A percentile compares a stretch with the other conserved stretches of the same genome.
Evolutionary conservation across 2,888 invertebrate genomes (phyloP).

Genomic region (Meganola albula): DNA sequence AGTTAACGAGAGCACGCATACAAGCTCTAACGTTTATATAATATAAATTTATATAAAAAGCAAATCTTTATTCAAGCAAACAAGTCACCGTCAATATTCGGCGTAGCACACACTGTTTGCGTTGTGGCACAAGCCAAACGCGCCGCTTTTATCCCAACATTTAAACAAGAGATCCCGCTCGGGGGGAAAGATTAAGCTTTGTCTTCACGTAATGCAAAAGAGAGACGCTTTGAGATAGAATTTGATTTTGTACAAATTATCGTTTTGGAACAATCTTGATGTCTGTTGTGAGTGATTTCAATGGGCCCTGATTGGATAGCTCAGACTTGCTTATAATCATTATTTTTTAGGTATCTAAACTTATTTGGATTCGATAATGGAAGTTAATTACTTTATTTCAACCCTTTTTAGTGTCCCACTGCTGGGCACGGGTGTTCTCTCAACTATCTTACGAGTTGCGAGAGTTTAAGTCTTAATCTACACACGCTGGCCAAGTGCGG

Average conservation of each 20-base stretch:
- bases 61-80: conserved; percentile 32
- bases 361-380: no score
- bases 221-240: conserved; percentile 28
- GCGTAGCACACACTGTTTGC: conserved; percentile 34
- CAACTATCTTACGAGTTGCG: no score
- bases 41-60: no score
- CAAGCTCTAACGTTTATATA: no score
- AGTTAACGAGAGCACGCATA: no score
- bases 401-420: no score
- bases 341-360: no score
- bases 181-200: conserved; percentile 39
- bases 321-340: no score
- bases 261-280: conserved; percentile 18
- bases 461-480: no score
- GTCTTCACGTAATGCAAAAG: conserved; percentile 32
- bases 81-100: conserved; percentile 37
- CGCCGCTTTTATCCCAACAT: conserved; percentile 42
- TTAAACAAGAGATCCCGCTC: conserved; percentile 42
- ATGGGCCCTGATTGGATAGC: conserved; percentile 5
- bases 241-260: conserved; percentile 33
- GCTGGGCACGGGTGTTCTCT: no score
- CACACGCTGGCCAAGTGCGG: no score
- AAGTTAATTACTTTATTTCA: no score
- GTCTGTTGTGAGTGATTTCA: conserved; percentile 19
- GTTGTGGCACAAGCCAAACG: conserved; percentile 34